Conservation (phyloP, 2,797 vertebrate species). For the Eulemur mongoz region DNA sequence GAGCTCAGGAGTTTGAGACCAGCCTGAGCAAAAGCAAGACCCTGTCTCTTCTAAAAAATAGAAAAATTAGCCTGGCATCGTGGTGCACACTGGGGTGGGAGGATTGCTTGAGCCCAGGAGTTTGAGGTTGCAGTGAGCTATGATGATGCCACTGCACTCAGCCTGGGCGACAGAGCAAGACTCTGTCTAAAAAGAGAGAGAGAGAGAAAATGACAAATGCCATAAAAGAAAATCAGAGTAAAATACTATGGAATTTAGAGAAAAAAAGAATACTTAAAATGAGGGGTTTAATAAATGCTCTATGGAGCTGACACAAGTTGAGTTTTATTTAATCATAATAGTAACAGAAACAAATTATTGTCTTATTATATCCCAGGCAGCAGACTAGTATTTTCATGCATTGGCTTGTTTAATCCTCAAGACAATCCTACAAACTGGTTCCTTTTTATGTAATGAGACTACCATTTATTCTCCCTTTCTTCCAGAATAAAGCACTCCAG, state of each 20-base stretch:
- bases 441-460: conserved; percentile 7
- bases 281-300: neutral
- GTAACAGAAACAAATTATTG: neutral
- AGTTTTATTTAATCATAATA: neutral
- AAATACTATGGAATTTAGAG: neutral
- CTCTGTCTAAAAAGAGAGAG: too few species aligned
- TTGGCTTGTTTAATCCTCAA: neutral
- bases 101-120: too few species aligned
- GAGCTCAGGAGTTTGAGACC: too few species aligned
- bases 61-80: too few species aligned
- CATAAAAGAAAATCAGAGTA: neutral
- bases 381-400: neutral
- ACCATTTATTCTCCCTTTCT: neutral
- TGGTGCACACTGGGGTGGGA: too few species aligned
- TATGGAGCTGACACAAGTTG: neutral
- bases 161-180: too few species aligned
- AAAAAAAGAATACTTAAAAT: neutral
- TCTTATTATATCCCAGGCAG: neutral
- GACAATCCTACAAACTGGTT: neutral
- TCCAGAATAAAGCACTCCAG: neutral
- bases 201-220: neutral
- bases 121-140: too few species aligned
- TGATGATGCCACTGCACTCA: too few species aligned
- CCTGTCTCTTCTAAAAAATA: too few species aligned
- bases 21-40: too few species aligned